Evolutionary conservation across 2,888 invertebrate genomes (phyloP).

Genomic region (Schrankia costaestrigalis): DNA sequence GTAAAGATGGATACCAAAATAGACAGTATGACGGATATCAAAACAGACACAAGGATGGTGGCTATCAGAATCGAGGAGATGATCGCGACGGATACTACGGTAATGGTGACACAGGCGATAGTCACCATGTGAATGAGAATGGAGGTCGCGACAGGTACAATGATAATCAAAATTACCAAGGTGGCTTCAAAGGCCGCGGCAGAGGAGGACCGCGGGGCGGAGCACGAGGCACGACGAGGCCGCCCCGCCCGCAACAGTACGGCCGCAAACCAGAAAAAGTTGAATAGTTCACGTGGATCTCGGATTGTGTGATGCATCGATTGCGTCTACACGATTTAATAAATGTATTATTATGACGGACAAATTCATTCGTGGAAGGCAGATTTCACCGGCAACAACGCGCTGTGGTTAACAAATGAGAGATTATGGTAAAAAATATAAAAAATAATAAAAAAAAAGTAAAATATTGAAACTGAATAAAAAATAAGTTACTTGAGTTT

Average conservation of each 20-base stretch:
- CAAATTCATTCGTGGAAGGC: conserved; percentile 83
- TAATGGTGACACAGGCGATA: conserved; percentile 64
- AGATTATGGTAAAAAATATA: conserved; percentile 80
- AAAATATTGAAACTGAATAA: conserved; percentile 79
- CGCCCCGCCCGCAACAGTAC: conserved; percentile 57
- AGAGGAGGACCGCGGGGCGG: conserved; percentile 65
- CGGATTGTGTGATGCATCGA: conserved; percentile 30
- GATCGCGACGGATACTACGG: conserved; percentile 59
- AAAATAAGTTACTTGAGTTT: conserved; percentile 79
- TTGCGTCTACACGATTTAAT: conserved; percentile 35
- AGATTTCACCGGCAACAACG: conserved; percentile 86
- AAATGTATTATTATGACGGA: conserved; percentile 51
- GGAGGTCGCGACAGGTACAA: conserved; percentile 75
- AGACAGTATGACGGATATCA: conserved; percentile 63
- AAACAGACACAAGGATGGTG: conserved; percentile 55
- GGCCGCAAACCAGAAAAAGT: conserved; percentile 62
- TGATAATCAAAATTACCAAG: conserved; percentile 73
- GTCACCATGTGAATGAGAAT: conserved; percentile 71
- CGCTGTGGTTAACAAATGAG: conserved; percentile 78
- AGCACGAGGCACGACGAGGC: conserved; percentile 39
- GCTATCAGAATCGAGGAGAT: conserved; percentile 51
- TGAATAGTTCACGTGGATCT: conserved; percentile 46
- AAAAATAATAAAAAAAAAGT: conserved; percentile 77
- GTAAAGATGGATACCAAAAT: conserved; percentile 59
- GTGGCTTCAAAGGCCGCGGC: conserved; percentile 80